Evolutionary conservation across 2,888 invertebrate genomes (phyloP).

Genomic region (Agrochola circellaris): DNA sequence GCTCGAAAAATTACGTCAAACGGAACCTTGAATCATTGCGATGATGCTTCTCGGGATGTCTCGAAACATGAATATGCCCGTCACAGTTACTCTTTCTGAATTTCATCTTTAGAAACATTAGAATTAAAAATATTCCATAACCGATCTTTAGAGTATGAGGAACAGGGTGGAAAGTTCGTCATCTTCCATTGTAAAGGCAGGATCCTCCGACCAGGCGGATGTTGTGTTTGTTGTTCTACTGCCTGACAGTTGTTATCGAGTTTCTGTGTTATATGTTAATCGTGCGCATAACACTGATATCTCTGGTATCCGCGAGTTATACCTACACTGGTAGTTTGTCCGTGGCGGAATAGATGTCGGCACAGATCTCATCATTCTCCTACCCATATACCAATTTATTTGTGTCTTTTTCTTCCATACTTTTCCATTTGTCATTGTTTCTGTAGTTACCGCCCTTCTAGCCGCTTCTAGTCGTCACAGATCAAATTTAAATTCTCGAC

Average conservation of each 20-base stretch:
- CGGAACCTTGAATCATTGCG: background rate
- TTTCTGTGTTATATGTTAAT: background rate
- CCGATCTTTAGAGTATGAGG: no score
- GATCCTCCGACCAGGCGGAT: background rate
- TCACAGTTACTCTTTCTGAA: no score
- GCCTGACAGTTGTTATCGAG: background rate
- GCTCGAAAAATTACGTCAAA: background rate
- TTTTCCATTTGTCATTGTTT: no score
- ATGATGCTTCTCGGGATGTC: background rate
- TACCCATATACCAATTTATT: background rate
- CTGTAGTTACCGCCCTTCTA: no score
- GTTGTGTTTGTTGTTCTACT: background rate
- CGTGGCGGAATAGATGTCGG: background rate
- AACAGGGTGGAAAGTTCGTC: background rate
- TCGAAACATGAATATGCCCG: background rate
- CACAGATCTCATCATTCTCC: background rate
- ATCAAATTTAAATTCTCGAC: background rate
- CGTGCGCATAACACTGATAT: background rate
- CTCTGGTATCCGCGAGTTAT: background rate
- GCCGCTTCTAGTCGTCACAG: background rate
- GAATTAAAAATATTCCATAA: no score
- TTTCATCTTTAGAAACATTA: no score
- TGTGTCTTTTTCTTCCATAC: no score
- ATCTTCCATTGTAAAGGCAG: background rate
- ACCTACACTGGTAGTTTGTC: background rate